Percentiles rank a stretch among this genome's conserved stretches.
Conservation (phyloP, 2,113 vertebrate genomes). For the Sylvietta virens region DNA sequence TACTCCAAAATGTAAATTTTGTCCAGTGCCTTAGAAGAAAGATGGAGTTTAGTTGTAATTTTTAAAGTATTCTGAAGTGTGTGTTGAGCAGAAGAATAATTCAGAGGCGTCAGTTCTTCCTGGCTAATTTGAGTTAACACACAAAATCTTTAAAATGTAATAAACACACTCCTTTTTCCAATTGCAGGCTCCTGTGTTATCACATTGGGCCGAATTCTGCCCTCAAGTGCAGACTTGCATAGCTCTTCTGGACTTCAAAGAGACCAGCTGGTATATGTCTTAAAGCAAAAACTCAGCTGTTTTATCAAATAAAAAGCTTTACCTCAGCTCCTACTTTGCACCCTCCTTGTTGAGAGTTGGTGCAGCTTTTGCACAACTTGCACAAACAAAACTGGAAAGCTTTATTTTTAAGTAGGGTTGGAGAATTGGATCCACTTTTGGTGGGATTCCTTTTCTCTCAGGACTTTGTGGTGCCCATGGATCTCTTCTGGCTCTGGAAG, state of each 20-base stretch:
- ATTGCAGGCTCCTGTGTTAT: slow-evolving; percentile 29
- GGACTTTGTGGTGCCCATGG: rapidly evolving
- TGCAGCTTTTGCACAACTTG: background rate
- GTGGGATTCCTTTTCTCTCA: background rate
- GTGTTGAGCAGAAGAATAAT: background rate
- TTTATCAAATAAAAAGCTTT: slow-evolving; percentile 22
- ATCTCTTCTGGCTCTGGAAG: background rate
- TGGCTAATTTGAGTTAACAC: slow-evolving; percentile 20
- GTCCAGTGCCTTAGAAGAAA: background rate
- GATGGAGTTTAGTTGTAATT: background rate
- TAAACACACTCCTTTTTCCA: background rate
- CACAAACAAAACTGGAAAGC: background rate
- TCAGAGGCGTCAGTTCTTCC: background rate
- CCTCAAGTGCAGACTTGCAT: slow-evolving; percentile 28
- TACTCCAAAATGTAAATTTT: slow-evolving; percentile 60
- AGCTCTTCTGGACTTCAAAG: slow-evolving; percentile 52
- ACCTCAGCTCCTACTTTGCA: background rate
- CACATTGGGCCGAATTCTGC: slow-evolving; percentile 61
- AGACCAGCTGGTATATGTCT: background rate
- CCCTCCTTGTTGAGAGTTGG: background rate
- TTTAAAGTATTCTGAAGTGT: background rate
- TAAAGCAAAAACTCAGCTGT: background rate
- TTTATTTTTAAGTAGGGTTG: background rate
- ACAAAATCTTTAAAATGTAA: slow-evolving; percentile 8
- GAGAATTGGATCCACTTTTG: background rate